These are phyloP conservation scores for Zaprionus davidi DNA, from an alignment of 1,140 invertebrate genomes.

Conservation along the genomic window DNA sequence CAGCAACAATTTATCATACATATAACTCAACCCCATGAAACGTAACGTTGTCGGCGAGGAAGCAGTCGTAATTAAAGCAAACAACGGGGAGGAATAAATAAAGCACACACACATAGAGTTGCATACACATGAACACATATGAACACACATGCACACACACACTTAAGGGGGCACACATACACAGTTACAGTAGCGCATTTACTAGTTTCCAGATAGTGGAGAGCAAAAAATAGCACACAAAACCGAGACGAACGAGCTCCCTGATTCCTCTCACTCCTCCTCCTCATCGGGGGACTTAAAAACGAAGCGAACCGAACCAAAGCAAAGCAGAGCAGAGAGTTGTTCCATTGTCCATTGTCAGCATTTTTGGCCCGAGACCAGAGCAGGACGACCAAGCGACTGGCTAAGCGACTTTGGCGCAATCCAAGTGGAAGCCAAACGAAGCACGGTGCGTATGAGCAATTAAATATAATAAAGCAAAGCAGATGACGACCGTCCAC, in stretches of 20 bases:
- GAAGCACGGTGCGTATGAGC: conserved; percentile 61
- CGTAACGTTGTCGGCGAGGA: conserved; percentile 24
- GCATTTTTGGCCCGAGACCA: conserved; percentile 46
- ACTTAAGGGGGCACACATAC: not conserved
- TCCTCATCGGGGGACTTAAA: conserved; percentile 14
- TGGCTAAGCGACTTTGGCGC: not conserved
- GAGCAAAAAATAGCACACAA: conserved; percentile 22
- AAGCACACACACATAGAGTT: conserved; percentile 1
- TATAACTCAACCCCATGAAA: conserved; percentile 57
- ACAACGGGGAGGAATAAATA: conserved; percentile 53
- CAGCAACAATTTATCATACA: conserved; percentile 68
- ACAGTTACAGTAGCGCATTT: not conserved
- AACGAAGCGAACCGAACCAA: conserved; percentile 33
- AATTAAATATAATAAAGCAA: conserved; percentile 69
- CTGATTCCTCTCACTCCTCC: not conserved
- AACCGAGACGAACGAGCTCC: conserved; percentile 6
- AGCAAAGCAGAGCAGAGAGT: conserved; percentile 29
- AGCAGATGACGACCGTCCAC: conserved; percentile 43
- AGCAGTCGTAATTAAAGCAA: conserved; percentile 71
- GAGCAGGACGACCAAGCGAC: not conserved
- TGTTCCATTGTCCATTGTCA: conserved; percentile 51
- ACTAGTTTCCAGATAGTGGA: conserved; percentile 27
- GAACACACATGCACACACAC: conserved; percentile 5
- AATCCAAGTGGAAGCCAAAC: conserved; percentile 35
- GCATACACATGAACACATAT: not conserved